These are phyloP conservation scores for Lordiphosa stackelbergi DNA, from an alignment of 1,140 invertebrate species.

Conservation along the genomic window DNA sequence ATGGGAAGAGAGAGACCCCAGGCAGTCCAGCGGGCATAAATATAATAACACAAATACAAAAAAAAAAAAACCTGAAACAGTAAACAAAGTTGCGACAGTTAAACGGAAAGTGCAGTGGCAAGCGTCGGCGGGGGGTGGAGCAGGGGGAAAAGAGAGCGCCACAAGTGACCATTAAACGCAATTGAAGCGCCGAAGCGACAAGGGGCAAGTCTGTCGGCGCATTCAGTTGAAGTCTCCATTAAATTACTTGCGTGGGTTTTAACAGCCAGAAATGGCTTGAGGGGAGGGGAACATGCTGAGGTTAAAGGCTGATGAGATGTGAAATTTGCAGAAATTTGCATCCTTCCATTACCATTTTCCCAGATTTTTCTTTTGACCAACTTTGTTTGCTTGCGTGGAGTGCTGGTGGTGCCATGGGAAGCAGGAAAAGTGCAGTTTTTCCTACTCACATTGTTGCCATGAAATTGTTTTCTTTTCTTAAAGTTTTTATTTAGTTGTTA, in stretches of 20 bases:
- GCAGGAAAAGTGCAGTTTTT: constrained; percentile 45
- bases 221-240: constrained; percentile 40
- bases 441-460: constrained; percentile 8
- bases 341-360: constrained; percentile 12
- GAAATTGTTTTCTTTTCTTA: constrained; percentile 17
- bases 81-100: constrained; percentile 52
- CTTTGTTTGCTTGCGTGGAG: constrained; percentile 14
- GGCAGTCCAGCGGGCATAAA: constrained; percentile 22
- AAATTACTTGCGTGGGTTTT: constrained; percentile 25
- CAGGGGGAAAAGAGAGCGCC: neutral
- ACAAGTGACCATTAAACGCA: constrained; percentile 42
- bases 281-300: neutral
- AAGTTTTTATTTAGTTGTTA: constrained; percentile 23
- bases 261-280: neutral
- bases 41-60: constrained; percentile 18
- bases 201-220: constrained; percentile 16
- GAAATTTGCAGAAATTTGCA: constrained; percentile 14
- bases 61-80: constrained; percentile 13
- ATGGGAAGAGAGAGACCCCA: constrained; percentile 21
- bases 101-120: constrained; percentile 34
- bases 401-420: constrained; percentile 17
- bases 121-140: neutral
- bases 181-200: constrained; percentile 45
- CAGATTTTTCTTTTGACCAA: constrained; percentile 49
- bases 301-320: constrained; percentile 18